A percentile compares a stretch with the other conserved stretches of the same genome.
These are phyloP conservation scores for Acanthornis magna DNA, from an alignment of 2,797 vertebrate genomes.

Conservation along the genomic window DNA sequence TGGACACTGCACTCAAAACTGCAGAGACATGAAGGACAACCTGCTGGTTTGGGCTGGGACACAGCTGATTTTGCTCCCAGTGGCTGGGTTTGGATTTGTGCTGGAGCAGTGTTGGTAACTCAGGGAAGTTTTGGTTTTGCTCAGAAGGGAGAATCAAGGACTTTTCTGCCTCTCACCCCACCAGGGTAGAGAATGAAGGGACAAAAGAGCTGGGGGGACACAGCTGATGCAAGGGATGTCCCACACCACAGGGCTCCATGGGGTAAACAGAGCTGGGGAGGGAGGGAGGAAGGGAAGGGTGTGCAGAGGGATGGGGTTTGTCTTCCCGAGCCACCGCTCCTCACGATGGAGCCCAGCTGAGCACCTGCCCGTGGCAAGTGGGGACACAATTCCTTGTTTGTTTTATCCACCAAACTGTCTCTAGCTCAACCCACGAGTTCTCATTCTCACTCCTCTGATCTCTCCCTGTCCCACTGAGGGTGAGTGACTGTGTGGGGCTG, in stretches of 20 bases:
- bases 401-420: neutral
- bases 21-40: neutral
- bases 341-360: fast-evolving
- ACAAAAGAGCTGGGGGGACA: neutral
- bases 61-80: neutral
- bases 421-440: neutral
- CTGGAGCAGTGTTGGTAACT: neutral
- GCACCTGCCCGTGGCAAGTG: neutral
- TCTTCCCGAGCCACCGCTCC: neutral
- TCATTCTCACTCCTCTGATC: neutral
- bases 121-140: neutral
- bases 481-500: neutral
- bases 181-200: neutral
- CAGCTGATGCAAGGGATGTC: neutral
- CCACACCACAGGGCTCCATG: neutral
- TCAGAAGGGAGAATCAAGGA: neutral
- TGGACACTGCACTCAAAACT: neutral
- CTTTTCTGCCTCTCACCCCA: neutral
- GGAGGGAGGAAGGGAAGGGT: neutral
- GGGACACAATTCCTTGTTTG: neutral
- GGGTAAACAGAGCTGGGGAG: fast-evolving
- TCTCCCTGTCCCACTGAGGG: neutral
- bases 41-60: neutral
- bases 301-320: neutral
- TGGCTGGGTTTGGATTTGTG: neutral